Evolutionary conservation across 2,888 invertebrate species (phyloP).

Genomic region (Prosapia bicincta): DNA sequence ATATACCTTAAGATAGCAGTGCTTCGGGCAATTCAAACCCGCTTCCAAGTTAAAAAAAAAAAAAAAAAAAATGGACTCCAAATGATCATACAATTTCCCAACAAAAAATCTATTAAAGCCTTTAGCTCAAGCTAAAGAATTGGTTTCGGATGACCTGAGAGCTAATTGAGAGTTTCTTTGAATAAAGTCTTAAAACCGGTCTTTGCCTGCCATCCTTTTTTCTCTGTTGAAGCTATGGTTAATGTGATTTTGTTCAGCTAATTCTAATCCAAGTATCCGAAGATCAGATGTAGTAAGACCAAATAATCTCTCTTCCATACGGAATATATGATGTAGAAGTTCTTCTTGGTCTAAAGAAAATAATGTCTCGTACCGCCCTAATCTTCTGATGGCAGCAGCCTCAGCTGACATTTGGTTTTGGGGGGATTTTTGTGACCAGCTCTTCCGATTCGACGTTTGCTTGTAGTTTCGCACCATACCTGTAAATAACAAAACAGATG

Average conservation of each 20-base stretch:
- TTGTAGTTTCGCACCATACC: slow-evolving; percentile 22
- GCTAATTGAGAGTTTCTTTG: slow-evolving; percentile 3
- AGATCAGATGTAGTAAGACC: slow-evolving; percentile 15
- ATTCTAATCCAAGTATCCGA: slow-evolving; percentile 5
- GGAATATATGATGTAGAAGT: slow-evolving; percentile 18
- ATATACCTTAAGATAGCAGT: too few relatives aligned
- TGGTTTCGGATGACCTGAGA: slow-evolving; percentile 18
- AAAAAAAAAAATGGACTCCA: too few relatives aligned
- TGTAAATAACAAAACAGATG: not conserved
- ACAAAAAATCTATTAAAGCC: slow-evolving; percentile 13
- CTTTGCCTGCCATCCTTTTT: slow-evolving; percentile 19
- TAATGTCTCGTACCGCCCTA: too few relatives aligned
- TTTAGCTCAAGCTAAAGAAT: slow-evolving; percentile 19
- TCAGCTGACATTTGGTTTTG: slow-evolving; percentile 18
- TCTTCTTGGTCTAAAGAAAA: slow-evolving; percentile 20
- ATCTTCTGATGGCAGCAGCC: slow-evolving; percentile 33
- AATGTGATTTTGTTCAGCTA: slow-evolving; percentile 34
- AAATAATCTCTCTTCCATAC: slow-evolving; percentile 19
- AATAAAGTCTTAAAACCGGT: slow-evolving; percentile 7
- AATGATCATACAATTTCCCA: not conserved
- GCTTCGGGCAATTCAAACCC: too few relatives aligned
- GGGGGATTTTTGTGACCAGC: slow-evolving; percentile 5
- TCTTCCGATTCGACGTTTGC: slow-evolving; percentile 15
- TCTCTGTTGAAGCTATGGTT: slow-evolving; percentile 39
- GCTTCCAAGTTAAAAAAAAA: too few relatives aligned